These are phyloP conservation scores for Yasuhikotakia modesta DNA, from an alignment of 2,797 vertebrate genomes.

Conservation along the genomic window DNA sequence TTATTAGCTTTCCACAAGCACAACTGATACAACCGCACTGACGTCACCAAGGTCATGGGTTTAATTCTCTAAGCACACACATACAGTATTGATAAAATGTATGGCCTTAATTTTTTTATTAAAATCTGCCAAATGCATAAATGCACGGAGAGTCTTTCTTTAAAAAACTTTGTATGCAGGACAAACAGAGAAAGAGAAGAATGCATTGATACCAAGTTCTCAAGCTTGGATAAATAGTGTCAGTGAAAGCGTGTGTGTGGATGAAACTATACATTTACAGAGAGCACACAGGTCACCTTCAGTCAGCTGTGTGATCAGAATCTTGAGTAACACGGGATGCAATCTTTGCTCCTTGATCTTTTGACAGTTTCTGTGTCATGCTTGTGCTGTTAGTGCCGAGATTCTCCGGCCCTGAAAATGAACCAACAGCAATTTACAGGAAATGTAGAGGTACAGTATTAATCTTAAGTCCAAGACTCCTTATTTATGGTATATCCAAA, in stretches of 20 bases:
- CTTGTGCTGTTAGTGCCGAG: not conserved
- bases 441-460: not conserved
- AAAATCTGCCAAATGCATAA: no score
- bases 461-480: not conserved
- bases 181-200: not conserved
- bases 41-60: not conserved
- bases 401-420: not conserved
- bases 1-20: not conserved
- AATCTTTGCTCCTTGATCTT: slow-evolving; percentile 73
- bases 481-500: not conserved
- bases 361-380: slow-evolving; percentile 54
- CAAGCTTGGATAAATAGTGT: not conserved
- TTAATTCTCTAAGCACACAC: not conserved
- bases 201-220: not conserved
- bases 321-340: slow-evolving; percentile 38
- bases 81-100: not conserved
- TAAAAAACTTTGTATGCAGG: not conserved
- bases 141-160: not conserved
- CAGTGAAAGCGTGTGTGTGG: not conserved
- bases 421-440: not conserved
- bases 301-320: slow-evolving; percentile 2
- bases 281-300: slow-evolving; percentile 31
- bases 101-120: no score
- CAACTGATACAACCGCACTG: not conserved
- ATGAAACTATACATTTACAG: slow-evolving; percentile 10